Conservation (phyloP, 2,888 invertebrate species). For the Noctua fimbriata region DNA sequence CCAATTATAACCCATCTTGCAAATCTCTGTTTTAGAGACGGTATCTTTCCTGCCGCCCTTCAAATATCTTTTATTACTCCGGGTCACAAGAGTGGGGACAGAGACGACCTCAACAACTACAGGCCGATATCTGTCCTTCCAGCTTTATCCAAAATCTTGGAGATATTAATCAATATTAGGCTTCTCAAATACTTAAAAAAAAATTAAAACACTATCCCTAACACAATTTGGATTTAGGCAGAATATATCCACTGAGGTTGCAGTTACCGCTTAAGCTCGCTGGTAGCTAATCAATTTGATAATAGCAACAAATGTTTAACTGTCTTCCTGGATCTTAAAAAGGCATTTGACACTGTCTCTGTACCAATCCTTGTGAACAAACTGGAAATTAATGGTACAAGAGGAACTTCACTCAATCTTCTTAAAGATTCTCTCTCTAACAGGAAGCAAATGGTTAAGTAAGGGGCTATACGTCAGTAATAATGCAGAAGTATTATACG, state of each 20-base stretch:
- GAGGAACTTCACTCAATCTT: no score
- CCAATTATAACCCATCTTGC: background rate
- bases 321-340: background rate
- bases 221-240: slow-evolving; percentile 1
- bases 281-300: no score
- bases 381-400: no score
- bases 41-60: background rate
- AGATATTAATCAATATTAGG: background rate
- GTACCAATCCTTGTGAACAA: no score
- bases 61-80: background rate
- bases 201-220: no score
- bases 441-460: no score
- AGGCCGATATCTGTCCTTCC: background rate
- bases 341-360: background rate
- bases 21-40: background rate
- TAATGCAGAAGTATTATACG: no score
- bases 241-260: background rate
- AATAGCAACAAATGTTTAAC: background rate
- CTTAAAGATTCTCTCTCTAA: no score
- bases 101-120: background rate
- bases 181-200: background rate
- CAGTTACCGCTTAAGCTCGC: no score
- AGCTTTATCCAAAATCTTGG: background rate
- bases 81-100: background rate
- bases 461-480: no score